A percentile compares a stretch with the other conserved stretches of the same genome.
Conservation (phyloP, 2,797 vertebrate genomes). For the Limosa lapponica region DNA sequence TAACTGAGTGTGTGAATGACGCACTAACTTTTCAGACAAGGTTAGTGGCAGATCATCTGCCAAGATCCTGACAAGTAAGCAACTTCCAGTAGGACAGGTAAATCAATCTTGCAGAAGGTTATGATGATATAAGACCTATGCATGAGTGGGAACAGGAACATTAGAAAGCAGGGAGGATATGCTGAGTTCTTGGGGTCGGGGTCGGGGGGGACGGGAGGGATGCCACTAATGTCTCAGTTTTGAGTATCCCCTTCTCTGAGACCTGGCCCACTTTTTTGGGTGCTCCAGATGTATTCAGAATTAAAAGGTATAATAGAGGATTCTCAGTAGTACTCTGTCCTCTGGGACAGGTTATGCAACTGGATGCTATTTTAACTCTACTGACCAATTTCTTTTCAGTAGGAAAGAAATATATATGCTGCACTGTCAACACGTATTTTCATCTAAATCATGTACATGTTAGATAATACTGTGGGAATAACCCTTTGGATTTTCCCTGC, state of each 20-base stretch:
- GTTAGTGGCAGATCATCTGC: conserved; percentile 28
- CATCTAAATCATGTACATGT: neutral
- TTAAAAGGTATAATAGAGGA: neutral
- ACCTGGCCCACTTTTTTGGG: neutral
- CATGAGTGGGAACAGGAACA: neutral
- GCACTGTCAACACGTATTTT: neutral
- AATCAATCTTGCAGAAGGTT: conserved; percentile 36
- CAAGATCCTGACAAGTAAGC: conserved; percentile 39
- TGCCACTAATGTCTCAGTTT: neutral
- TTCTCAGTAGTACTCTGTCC: neutral
- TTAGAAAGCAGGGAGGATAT: neutral
- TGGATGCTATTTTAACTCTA: neutral
- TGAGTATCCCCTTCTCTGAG: neutral
- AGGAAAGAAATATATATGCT: neutral
- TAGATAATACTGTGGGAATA: neutral
- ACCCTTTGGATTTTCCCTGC: neutral
- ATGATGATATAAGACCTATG: neutral
- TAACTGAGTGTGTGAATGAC: neutral
- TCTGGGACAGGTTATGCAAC: neutral
- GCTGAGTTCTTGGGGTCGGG: neutral
- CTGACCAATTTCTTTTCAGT: neutral
- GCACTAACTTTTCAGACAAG: conserved; percentile 14
- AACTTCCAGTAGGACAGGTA: neutral
- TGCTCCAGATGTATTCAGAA: neutral
- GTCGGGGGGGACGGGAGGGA: too few species aligned